These are phyloP conservation scores for Theristicus caerulescens DNA, from an alignment of 2,113 vertebrate genomes.

Conservation along the genomic window DNA sequence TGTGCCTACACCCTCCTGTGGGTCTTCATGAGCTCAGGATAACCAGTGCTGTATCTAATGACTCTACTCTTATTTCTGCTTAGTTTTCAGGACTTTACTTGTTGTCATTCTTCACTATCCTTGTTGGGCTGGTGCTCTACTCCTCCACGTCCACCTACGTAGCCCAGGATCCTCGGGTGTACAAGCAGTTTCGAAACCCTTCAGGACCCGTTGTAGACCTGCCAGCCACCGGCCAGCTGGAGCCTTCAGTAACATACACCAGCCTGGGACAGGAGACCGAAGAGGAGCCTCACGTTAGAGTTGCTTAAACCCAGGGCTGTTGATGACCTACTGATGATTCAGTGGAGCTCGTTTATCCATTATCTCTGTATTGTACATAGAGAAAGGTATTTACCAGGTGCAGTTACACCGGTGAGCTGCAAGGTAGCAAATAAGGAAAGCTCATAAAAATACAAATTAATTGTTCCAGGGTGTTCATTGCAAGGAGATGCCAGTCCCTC, in stretches of 20 bases:
- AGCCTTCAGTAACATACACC: constrained; percentile 93
- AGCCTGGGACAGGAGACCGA: constrained; percentile 87
- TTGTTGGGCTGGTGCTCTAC: constrained; percentile 90
- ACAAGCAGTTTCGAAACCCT: constrained; percentile 95
- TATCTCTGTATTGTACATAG: constrained; percentile 80
- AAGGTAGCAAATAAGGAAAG: constrained; percentile 79
- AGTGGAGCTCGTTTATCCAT: constrained; percentile 64
- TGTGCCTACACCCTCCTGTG: not conserved
- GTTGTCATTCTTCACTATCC: constrained; percentile 89
- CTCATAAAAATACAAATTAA: constrained; percentile 47
- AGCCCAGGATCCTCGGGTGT: constrained; percentile 92
- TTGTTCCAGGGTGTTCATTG: constrained; percentile 35
- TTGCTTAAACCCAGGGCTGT: constrained; percentile 76
- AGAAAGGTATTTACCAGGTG: constrained; percentile 83
- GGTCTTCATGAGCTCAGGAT: not conserved
- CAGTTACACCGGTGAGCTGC: constrained; percentile 68
- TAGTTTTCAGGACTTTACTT: constrained; percentile 96
- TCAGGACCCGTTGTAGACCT: constrained; percentile 81
- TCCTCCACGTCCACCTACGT: constrained; percentile 90
- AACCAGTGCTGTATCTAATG: not conserved
- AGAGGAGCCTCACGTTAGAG: constrained; percentile 84
- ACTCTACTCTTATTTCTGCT: constrained; percentile 35
- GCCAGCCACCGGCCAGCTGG: constrained; percentile 76
- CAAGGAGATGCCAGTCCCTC: constrained; percentile 48
- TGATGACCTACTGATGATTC: constrained; percentile 54